These are phyloP conservation scores for Zaprionus gabonicus DNA, from an alignment of 1,140 invertebrate species.

Conservation along the genomic window DNA sequence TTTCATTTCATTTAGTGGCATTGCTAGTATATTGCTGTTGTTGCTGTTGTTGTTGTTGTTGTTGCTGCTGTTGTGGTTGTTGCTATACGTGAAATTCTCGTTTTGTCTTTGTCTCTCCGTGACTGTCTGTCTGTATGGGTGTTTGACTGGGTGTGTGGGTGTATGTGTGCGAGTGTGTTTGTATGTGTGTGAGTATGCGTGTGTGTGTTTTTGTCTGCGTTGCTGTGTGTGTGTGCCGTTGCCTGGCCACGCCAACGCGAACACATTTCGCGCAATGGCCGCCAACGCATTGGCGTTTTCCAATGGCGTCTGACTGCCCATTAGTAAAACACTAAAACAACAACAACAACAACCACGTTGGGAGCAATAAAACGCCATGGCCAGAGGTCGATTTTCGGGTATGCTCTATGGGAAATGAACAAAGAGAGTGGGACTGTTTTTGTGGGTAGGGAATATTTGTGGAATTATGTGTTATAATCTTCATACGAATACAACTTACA, in stretches of 20 bases:
- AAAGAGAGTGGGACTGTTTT: background rate
- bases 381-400: background rate
- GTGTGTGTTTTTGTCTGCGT: constrained; percentile 33
- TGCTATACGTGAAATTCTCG: constrained; percentile 33
- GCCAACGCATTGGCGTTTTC: constrained; percentile 61
- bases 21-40: constrained; percentile 19
- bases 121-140: constrained; percentile 39
- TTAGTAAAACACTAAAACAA: constrained; percentile 55
- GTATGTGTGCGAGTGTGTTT: constrained; percentile 21
- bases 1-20: constrained; percentile 77
- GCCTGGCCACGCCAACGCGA: constrained; percentile 62
- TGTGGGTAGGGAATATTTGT: too few relatives aligned
- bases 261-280: constrained; percentile 63
- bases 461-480: too few relatives aligned
- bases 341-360: constrained; percentile 22
- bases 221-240: constrained; percentile 34
- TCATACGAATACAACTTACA: too few relatives aligned
- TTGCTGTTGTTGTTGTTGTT: constrained; percentile 1
- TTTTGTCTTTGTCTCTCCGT: constrained; percentile 55
- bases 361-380: constrained; percentile 17
- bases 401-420: constrained; percentile 2
- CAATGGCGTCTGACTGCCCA: constrained; percentile 73
- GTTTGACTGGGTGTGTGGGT: constrained; percentile 28
- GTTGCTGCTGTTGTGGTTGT: constrained; percentile 17
- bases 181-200: constrained; percentile 33